Evolutionary conservation across 2,113 vertebrate genomes (phyloP).

Genomic region (Orycteropus afer): DNA sequence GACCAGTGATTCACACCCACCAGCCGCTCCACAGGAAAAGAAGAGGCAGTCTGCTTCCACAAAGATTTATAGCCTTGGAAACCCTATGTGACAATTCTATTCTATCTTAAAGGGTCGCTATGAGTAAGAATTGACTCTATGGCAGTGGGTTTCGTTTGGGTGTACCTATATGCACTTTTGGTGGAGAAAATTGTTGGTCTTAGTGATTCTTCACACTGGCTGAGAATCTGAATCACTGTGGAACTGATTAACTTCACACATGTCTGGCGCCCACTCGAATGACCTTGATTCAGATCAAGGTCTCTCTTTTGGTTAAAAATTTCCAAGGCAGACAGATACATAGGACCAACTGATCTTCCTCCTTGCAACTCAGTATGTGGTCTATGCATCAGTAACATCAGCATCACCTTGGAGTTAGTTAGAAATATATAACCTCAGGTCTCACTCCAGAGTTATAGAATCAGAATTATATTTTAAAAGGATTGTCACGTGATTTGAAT

Average conservation of each 20-base stretch:
- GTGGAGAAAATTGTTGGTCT: background rate
- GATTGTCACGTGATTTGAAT: background rate
- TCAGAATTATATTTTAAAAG: background rate
- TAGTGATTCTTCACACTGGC: background rate
- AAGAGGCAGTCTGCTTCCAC: no score
- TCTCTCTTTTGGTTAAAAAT: background rate
- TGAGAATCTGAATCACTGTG: background rate
- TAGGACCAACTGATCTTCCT: background rate
- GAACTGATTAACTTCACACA: background rate
- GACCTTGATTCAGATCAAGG: background rate
- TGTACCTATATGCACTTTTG: fast-evolving
- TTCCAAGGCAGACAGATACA: background rate
- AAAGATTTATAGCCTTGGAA: no score
- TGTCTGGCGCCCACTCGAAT: background rate
- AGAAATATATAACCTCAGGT: background rate
- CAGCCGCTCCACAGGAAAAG: no score
- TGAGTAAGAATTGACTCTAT: no score
- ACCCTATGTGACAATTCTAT: no score
- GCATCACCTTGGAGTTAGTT: background rate
- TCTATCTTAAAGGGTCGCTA: no score
- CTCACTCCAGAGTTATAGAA: background rate
- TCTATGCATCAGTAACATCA: background rate
- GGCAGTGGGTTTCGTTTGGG: no score
- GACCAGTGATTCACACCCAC: no score
- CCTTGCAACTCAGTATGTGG: background rate